Conservation (phyloP, 2,797 vertebrate species). For the Tapirus indicus region DNA sequence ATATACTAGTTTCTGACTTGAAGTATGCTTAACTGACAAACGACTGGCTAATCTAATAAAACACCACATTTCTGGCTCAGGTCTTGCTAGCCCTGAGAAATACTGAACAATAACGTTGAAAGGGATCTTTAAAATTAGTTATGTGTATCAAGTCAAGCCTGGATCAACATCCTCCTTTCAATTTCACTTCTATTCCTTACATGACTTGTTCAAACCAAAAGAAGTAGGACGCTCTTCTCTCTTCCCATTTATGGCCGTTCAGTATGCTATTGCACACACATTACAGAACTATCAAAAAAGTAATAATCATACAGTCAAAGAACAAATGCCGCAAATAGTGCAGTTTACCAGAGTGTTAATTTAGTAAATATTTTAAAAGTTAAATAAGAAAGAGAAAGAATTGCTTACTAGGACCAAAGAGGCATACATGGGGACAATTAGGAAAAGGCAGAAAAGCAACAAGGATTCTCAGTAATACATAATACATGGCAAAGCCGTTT, state of each 20-base stretch:
- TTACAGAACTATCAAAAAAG: background rate
- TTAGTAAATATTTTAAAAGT: slow-evolving; percentile 11
- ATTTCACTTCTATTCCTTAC: slow-evolving; percentile 17
- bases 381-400: slow-evolving; percentile 31
- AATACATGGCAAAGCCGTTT: background rate
- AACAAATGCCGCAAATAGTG: background rate
- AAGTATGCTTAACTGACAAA: background rate
- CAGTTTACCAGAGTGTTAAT: background rate
- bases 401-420: background rate
- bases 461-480: background rate
- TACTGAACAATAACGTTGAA: slow-evolving; percentile 16
- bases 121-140: background rate
- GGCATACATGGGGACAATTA: background rate
- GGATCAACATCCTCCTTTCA: slow-evolving; percentile 33
- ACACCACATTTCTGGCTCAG: background rate
- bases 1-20: background rate
- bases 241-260: background rate
- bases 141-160: slow-evolving; percentile 3
- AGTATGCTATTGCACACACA: background rate
- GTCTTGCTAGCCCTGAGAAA: slow-evolving; percentile 13
- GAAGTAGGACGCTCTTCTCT: background rate
- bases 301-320: background rate
- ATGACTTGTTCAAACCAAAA: background rate
- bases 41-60: background rate
- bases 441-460: background rate